Evolutionary conservation across 2,113 vertebrate species (phyloP).

Genomic region (Piaya cayana): DNA sequence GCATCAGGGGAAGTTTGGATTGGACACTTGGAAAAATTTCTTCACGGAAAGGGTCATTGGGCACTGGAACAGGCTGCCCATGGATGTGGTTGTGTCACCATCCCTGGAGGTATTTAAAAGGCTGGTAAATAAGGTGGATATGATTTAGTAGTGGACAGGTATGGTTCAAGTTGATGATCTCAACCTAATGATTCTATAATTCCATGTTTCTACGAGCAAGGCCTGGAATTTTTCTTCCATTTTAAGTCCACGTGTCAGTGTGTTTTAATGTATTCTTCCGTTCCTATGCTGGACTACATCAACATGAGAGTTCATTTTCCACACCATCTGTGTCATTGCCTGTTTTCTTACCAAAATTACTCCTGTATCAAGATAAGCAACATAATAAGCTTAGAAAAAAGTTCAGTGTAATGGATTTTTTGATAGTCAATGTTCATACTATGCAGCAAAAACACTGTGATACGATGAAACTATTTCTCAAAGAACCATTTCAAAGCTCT

Average conservation of each 20-base stretch:
- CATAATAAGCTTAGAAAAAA: neutral
- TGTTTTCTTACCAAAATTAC: neutral
- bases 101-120: too few relatives aligned
- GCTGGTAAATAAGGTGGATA: too few relatives aligned
- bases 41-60: too few relatives aligned
- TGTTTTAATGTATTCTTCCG: neutral
- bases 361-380: neutral
- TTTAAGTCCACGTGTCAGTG: neutral
- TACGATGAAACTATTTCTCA: neutral
- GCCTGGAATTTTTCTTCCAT: neutral
- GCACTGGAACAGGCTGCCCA: too few relatives aligned
- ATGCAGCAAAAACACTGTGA: neutral
- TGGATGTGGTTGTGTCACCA: too few relatives aligned
- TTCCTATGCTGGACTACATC: rapidly evolving
- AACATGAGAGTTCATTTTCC: neutral
- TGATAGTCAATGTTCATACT: neutral
- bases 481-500: neutral
- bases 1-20: too few relatives aligned
- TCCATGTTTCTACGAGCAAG: neutral
- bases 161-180: too few relatives aligned
- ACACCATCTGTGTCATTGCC: neutral
- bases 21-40: too few relatives aligned
- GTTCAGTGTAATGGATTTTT: neutral
- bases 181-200: too few relatives aligned
- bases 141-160: too few relatives aligned